phyloP scores from a whole-genome alignment of 2,888 invertebrate species.

The Falcaria lacertinaria region DNA sequence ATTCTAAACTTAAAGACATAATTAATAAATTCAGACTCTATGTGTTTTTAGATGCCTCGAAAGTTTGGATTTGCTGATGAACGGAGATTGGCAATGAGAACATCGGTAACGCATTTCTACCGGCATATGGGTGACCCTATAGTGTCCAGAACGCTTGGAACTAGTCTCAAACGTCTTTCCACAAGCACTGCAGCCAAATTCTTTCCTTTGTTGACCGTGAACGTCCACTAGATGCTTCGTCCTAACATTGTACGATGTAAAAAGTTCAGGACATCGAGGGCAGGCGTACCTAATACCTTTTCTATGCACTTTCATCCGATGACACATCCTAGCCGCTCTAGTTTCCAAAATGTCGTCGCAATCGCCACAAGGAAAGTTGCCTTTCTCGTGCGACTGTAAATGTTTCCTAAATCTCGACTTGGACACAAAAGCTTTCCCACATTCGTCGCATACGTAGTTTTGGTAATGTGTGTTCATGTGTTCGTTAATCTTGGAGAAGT shows the following conservation, averaged over 20 bases:
- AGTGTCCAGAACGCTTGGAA: conserved; percentile 54
- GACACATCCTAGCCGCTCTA: conserved; percentile 50
- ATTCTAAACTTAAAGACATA: too few species aligned
- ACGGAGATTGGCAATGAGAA: conserved; percentile 40
- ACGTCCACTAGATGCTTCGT: conserved; percentile 55
- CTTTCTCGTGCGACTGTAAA: conserved; percentile 57
- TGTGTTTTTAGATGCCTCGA: conserved; percentile 45
- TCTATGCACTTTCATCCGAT: conserved; percentile 50
- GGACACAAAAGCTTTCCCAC: conserved; percentile 65
- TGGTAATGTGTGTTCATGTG: conserved; percentile 69
- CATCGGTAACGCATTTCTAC: conserved; percentile 40
- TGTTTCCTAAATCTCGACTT: conserved; percentile 62
- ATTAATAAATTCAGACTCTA: conserved; percentile 14
- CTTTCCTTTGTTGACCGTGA: conserved; percentile 46
- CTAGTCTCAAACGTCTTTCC: conserved; percentile 50
- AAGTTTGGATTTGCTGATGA: conserved; percentile 46
- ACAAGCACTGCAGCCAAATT: conserved; percentile 49
- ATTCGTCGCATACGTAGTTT: conserved; percentile 64
- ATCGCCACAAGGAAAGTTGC: conserved; percentile 57
- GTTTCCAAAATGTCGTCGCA: conserved; percentile 54
- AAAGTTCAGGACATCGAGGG: conserved; percentile 58
- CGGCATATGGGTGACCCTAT: conserved; percentile 40
- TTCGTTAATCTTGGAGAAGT: conserved; percentile 58
- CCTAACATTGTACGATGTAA: conserved; percentile 57
- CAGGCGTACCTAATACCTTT: conserved; percentile 61